Base-by-base conservation (phyloP, 2,888 invertebrate species). In the Erannis defoliaria region DNA sequence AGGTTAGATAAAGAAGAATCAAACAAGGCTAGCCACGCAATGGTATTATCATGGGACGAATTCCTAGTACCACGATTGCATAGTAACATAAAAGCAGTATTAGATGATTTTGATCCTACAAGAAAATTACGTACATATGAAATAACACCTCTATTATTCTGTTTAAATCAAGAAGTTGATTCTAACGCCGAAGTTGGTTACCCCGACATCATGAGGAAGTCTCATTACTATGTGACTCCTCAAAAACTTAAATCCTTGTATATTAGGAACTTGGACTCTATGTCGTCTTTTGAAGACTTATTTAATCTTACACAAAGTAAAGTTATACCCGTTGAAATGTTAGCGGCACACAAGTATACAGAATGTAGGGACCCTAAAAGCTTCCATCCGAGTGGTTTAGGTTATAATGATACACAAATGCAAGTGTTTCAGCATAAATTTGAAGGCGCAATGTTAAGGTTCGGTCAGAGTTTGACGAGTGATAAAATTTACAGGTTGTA, bases 1-100 rank as follows among this genome's bases (percentile, higher is more conserved):
- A 91, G 93, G 71, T 85, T 89, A 73, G 93, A 93, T 62, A 93
- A 89, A 66, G 93, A 93, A 35, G 91, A 92, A 16, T 55, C 75
- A 0, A 81, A 93, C 29, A 93, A 92, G 76, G 92, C 92, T 0
- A 93, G 93, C 67, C 94, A 93, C 81, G 93, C 93, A 0, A 85
- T 93, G 60, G 92, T 94, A 0, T 76, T 96, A 33, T 92, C 94
- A 0, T 94, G 95, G 94, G 94, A 96, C 72, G 96, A 96, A 71
- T 96, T 94, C 71, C 76, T 96, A 49, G 94, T 95, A 31, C 94
- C 95, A 1, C 88, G 94, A 64, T 89, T 94, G 46, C 94, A 95
- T 70, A 93, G 89, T 65, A 93, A 90, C 29, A 78, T 95, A 0
- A 90, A 91, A 64, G 93, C 93, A 50, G 84, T 95, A 40, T 76